Conservation (phyloP, 2,797 vertebrate species). For the Falco columbarius region DNA sequence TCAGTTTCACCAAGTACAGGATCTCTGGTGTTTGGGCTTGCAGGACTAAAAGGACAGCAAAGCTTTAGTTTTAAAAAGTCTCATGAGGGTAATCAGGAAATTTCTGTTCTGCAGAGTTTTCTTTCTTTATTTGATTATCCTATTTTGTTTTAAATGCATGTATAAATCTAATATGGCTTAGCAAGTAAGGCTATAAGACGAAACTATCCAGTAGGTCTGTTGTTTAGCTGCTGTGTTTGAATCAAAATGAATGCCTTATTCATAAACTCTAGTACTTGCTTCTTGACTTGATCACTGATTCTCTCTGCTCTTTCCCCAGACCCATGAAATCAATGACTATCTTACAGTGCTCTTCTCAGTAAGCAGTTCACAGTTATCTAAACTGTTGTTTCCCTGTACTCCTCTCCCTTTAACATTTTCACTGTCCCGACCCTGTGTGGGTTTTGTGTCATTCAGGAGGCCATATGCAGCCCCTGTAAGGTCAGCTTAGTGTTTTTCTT, state of each 20-base stretch:
- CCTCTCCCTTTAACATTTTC: constrained; percentile 31
- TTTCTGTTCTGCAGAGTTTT: not conserved
- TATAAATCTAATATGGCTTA: not conserved
- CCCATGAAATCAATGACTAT: constrained; percentile 17
- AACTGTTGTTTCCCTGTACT: constrained; percentile 23
- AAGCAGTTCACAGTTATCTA: constrained; percentile 6
- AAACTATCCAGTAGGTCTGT: not conserved
- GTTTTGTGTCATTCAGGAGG: constrained; percentile 3
- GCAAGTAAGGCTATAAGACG: not conserved
- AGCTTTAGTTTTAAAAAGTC: not conserved
- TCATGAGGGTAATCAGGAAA: not conserved
- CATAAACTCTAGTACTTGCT: not conserved
- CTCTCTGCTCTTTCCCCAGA: not conserved
- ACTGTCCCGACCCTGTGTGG: not conserved
- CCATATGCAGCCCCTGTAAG: not conserved
- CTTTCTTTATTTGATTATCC: not conserved
- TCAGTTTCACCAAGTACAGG: not conserved
- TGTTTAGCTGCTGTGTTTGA: not conserved
- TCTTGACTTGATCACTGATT: not conserved
- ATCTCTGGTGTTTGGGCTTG: not conserved
- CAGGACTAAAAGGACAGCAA: not conserved
- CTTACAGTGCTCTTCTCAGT: not conserved
- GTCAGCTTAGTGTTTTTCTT: constrained; percentile 40
- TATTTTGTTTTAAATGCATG: not conserved
- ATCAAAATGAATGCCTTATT: not conserved